Evolutionary conservation across 2,113 vertebrate species (phyloP).

Genomic region (Cinclus cinclus): DNA sequence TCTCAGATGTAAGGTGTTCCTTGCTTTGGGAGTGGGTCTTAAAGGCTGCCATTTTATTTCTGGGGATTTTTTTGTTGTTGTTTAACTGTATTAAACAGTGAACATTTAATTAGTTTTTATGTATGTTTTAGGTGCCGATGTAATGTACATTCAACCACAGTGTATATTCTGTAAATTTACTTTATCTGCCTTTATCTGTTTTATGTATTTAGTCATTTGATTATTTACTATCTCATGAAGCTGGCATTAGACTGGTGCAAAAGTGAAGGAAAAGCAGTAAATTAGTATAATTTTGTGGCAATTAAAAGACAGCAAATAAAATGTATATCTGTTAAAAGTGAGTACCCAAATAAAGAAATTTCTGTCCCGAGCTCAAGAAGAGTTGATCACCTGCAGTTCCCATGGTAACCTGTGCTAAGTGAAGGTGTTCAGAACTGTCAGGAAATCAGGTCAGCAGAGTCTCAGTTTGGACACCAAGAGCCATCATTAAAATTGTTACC

Average conservation of each 20-base stretch:
- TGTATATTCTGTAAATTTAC: not conserved
- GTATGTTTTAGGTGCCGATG: not conserved
- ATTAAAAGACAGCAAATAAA: not conserved
- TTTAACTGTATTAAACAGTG: not conserved
- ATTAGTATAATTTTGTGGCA: not conserved
- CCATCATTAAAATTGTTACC: not conserved
- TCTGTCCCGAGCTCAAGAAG: not conserved
- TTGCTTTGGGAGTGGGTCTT: not conserved
- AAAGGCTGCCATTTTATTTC: not conserved
- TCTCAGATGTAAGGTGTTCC: not conserved
- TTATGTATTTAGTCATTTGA: not conserved
- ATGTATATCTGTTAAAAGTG: not conserved
- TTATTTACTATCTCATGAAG: not conserved
- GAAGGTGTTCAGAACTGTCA: not conserved
- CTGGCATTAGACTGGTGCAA: not conserved
- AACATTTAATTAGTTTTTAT: not conserved
- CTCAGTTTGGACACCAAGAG: not conserved
- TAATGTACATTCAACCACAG: not conserved
- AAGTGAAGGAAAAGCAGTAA: not conserved
- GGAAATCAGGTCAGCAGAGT: constrained; percentile 1
- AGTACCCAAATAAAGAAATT: not conserved
- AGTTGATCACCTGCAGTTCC: not conserved
- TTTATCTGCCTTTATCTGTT: not conserved
- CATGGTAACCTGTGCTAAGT: not conserved
- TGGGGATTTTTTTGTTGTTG: fast-evolving